phyloP scores from a whole-genome alignment of 2,113 vertebrate species.

The Orthonyx spaldingii region DNA sequence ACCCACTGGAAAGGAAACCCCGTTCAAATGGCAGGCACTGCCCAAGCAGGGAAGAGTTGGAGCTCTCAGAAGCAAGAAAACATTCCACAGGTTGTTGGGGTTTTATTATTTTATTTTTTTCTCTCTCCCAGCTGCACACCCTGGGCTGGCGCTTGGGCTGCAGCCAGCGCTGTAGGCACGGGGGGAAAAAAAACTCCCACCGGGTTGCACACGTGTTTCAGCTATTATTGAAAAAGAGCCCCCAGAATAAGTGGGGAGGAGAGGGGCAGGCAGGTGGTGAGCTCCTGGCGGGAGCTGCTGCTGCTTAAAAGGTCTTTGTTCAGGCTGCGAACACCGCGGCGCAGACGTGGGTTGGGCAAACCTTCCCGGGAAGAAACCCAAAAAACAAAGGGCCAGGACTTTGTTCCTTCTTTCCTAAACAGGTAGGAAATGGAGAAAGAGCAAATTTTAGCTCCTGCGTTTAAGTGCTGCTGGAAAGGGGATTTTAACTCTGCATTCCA shows the following conservation, averaged over 20 bases:
- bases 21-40: neutral
- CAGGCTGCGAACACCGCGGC: neutral
- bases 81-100: slow-evolving; percentile 50
- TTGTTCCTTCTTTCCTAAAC: neutral
- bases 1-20: neutral
- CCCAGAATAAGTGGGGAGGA: neutral
- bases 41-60: neutral
- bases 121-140: slow-evolving; percentile 44
- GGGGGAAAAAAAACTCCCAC: neutral
- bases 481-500: slow-evolving; percentile 21
- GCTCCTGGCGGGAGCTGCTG: slow-evolving; percentile 21
- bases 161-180: slow-evolving; percentile 2
- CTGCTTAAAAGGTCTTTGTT: slow-evolving; percentile 24
- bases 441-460: slow-evolving; percentile 8
- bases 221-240: slow-evolving; percentile 35
- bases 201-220: slow-evolving; percentile 28
- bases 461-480: slow-evolving; percentile 37
- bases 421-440: slow-evolving; percentile 53
- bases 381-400: slow-evolving; percentile 14
- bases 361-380: neutral
- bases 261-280: slow-evolving; percentile 58
- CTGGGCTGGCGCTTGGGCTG: neutral
- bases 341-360: neutral
- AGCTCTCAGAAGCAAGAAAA: slow-evolving; percentile 39
- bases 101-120: neutral